Percentiles rank a stretch among this genome's conserved stretches.
These are phyloP conservation scores for Drosophila longiperda DNA, from an alignment of 2,888 invertebrate genomes.

Conservation along the genomic window DNA sequence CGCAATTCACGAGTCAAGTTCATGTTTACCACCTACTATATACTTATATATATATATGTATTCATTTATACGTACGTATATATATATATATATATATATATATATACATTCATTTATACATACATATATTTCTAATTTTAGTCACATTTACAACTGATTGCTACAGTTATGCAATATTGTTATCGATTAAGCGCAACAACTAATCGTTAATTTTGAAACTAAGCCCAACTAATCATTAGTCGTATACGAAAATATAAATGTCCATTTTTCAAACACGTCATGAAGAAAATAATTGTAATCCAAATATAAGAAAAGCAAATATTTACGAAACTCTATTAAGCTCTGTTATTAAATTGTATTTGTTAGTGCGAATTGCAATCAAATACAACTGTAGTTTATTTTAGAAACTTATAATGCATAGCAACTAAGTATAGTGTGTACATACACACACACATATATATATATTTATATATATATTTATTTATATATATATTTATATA, in stretches of 20 bases:
- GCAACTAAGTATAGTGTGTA: slow-evolving; percentile 12
- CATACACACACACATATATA: background rate
- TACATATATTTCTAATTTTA: slow-evolving; percentile 1
- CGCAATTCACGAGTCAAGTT: background rate
- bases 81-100: background rate
- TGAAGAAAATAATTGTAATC: background rate
- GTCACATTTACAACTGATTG: slow-evolving; percentile 8
- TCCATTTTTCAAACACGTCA: background rate
- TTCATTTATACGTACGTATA: background rate
- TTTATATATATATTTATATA: background rate
- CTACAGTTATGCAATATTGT: background rate
- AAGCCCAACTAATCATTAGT: background rate
- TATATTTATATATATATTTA: background rate
- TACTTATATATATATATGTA: background rate
- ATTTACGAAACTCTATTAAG: background rate
- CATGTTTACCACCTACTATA: background rate
- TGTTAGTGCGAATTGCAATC: background rate
- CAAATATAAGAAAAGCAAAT: background rate
- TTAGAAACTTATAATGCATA: slow-evolving; percentile 11
- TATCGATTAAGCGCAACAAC: background rate
- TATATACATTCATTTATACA: background rate
- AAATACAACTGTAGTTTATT: background rate
- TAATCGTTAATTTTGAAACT: background rate
- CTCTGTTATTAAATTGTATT: background rate
- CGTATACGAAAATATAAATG: background rate